Percentiles rank a stretch among this genome's conserved stretches.
These are phyloP conservation scores for Cryptocephalus moraei DNA, from an alignment of 2,888 invertebrate species.

Conservation along the genomic window DNA sequence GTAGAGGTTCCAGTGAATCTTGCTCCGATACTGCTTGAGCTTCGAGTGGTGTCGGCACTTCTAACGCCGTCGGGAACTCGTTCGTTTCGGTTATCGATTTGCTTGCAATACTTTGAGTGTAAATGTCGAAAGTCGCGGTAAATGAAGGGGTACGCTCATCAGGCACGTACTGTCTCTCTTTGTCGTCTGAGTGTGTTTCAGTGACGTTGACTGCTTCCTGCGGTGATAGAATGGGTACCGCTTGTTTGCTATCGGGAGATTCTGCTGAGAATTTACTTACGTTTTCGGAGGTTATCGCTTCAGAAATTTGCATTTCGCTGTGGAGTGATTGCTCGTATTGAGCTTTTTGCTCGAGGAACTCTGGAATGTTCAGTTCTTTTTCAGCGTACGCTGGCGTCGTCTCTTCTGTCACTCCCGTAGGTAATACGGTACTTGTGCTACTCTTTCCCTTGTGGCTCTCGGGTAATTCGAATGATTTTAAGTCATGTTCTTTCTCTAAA, in stretches of 20 bases:
- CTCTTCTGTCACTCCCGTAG: constrained; percentile 43
- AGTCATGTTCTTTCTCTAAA: constrained; percentile 54
- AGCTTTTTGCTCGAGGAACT: constrained; percentile 32
- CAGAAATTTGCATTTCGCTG: constrained; percentile 41
- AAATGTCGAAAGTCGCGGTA: constrained; percentile 39
- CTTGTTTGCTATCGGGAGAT: constrained; percentile 20
- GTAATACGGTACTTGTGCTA: constrained; percentile 40
- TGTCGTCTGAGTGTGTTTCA: constrained; percentile 41
- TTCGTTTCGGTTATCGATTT: constrained; percentile 41
- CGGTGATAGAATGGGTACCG: constrained; percentile 33
- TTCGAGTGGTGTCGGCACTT: constrained; percentile 29
- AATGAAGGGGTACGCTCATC: constrained; percentile 32
- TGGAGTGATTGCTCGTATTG: constrained; percentile 36
- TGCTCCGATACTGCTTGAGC: constrained; percentile 41
- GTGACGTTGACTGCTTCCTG: constrained; percentile 42
- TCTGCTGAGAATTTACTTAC: constrained; percentile 16
- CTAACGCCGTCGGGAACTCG: constrained; percentile 28
- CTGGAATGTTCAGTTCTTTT: constrained; percentile 18
- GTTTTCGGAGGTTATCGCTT: constrained; percentile 45
- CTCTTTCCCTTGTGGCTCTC: constrained; percentile 44
- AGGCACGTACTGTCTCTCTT: constrained; percentile 38
- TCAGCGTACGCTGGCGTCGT: constrained; percentile 38
- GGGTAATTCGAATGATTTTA: constrained; percentile 42
- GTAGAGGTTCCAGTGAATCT: constrained; percentile 41
- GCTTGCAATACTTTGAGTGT: constrained; percentile 40